phyloP scores from a whole-genome alignment of 2,797 vertebrate genomes.

The Acanthornis magna region DNA sequence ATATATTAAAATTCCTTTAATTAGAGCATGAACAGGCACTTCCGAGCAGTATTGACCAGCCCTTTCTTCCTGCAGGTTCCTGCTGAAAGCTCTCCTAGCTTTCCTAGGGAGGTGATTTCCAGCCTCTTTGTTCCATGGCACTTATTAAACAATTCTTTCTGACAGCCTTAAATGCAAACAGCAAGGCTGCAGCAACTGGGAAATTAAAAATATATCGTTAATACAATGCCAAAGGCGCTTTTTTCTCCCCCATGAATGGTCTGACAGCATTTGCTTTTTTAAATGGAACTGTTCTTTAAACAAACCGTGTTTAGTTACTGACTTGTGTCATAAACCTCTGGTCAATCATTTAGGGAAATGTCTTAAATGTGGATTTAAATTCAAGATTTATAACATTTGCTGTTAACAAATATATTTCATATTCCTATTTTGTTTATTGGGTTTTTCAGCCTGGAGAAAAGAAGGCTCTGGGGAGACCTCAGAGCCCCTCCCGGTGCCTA shows the following conservation, averaged over 20 bases:
- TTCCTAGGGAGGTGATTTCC: constrained; percentile 33
- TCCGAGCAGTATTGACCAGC: background rate
- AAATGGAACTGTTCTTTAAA: constrained; percentile 22
- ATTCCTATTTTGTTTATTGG: background rate
- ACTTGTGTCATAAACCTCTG: constrained; percentile 2
- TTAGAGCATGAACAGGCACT: background rate
- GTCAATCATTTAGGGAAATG: background rate
- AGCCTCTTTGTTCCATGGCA: constrained; percentile 36
- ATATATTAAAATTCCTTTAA: constrained; percentile 1
- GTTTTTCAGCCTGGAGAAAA: background rate
- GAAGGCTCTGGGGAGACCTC: background rate
- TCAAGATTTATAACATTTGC: background rate
- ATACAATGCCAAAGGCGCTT: background rate
- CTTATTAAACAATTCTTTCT: constrained; percentile 46
- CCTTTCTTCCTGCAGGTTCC: background rate
- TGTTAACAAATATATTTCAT: constrained; percentile 6
- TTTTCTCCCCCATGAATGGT: background rate
- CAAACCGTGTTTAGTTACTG: constrained; percentile 23
- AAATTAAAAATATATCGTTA: constrained; percentile 53
- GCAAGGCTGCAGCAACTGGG: constrained; percentile 11
- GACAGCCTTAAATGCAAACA: constrained; percentile 58
- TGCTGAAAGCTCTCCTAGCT: constrained; percentile 25
- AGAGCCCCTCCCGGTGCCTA: background rate
- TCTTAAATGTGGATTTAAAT: constrained; percentile 9
- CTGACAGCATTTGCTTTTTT: constrained; percentile 19